A percentile compares a stretch with the other conserved stretches of the same genome.
Conservation (phyloP, 1,140 invertebrate species). For the Heliconius nattereri region DNA sequence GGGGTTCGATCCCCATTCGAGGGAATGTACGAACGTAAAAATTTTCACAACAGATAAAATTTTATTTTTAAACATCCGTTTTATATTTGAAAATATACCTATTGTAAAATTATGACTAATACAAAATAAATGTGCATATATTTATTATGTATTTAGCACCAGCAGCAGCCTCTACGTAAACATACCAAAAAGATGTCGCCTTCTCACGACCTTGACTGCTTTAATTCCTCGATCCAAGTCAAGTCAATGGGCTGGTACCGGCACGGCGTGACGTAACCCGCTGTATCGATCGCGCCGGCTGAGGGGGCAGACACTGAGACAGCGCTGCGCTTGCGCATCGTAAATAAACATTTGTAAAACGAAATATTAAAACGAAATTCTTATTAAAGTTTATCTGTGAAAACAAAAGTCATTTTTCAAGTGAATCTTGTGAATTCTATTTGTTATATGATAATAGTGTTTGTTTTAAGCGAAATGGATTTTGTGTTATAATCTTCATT, state of each 20-base stretch:
- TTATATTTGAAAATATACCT: no score
- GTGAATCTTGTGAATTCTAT: not conserved
- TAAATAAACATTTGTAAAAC: constrained; percentile 19
- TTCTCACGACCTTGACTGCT: constrained; percentile 32
- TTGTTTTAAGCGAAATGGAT: not conserved
- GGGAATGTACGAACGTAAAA: no score
- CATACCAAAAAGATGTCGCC: constrained; percentile 14
- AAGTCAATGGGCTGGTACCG: constrained; percentile 28
- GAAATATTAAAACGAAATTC: constrained; percentile 18
- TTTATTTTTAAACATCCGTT: no score
- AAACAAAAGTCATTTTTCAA: not conserved
- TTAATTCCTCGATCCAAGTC: constrained; percentile 31
- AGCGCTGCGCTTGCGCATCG: constrained; percentile 34
- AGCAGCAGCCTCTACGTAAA: not conserved
- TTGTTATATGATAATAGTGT: not conserved
- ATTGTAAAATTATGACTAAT: no score
- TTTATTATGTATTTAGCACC: not conserved
- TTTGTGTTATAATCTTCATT: not conserved
- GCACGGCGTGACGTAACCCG: constrained; percentile 33
- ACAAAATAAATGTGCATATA: not conserved
- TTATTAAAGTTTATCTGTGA: not conserved
- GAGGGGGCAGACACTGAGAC: constrained; percentile 22
- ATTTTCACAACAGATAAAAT: no score
- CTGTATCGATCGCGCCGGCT: constrained; percentile 33
- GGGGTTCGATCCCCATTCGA: no score